phyloP scores from a whole-genome alignment of 2,888 invertebrate species.

The Sepioteuthis lessoniana region DNA sequence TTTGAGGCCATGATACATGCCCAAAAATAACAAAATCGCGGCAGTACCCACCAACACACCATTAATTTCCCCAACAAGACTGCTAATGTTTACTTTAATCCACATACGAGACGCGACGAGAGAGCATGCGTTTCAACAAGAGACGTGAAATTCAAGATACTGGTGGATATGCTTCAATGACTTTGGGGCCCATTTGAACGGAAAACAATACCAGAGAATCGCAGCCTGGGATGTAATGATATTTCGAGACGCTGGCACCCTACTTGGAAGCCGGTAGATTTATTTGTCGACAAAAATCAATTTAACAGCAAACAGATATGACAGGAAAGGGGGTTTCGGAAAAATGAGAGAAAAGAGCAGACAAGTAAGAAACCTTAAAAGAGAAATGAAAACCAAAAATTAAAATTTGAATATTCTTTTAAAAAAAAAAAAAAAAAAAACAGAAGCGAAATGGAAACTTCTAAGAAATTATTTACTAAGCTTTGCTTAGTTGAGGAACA shows the following conservation, averaged over 20 bases:
- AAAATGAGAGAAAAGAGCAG: background rate
- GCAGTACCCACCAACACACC: background rate
- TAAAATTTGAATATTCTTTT: no score
- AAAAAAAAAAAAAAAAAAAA: no score
- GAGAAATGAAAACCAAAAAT: no score
- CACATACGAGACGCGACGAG: background rate
- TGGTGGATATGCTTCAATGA: background rate
- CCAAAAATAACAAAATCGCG: background rate
- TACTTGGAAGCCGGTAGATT: conserved; percentile 17
- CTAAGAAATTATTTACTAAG: no score
- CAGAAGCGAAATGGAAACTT: no score
- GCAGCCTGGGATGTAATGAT: background rate
- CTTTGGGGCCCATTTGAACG: background rate
- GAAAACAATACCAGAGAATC: background rate
- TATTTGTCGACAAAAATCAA: background rate
- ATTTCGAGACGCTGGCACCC: background rate
- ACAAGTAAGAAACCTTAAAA: no score
- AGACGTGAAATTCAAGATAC: no score
- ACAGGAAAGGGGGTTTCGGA: background rate
- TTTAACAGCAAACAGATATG: background rate
- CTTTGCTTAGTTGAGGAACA: no score
- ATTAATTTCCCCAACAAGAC: background rate
- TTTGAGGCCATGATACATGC: background rate
- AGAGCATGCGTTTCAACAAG: background rate
- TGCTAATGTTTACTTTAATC: background rate